These are phyloP conservation scores for Cotesia congregata DNA, from an alignment of 2,888 invertebrate genomes.

Conservation along the genomic window DNA sequence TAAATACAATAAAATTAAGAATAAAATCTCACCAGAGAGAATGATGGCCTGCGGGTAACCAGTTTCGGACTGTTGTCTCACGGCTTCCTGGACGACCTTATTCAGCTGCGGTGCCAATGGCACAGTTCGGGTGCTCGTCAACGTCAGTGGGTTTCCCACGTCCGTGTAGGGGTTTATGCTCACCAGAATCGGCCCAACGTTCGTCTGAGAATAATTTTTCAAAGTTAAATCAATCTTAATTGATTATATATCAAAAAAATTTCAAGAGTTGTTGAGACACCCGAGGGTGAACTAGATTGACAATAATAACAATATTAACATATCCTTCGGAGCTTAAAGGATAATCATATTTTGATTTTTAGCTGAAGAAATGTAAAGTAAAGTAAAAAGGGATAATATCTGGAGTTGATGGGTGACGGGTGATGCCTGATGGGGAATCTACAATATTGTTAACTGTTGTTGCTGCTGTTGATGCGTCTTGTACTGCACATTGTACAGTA, in stretches of 20 bases:
- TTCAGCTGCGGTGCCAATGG: constrained; percentile 85
- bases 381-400: constrained; percentile 19
- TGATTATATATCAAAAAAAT: background rate
- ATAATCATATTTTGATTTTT: background rate
- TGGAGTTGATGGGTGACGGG: constrained; percentile 21
- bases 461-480: background rate
- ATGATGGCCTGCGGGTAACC: constrained; percentile 97
- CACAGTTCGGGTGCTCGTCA: constrained; percentile 83
- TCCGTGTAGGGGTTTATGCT: constrained; percentile 92
- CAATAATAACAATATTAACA: background rate
- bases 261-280: background rate
- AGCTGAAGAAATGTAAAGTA: constrained; percentile 27
- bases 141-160: constrained; percentile 88
- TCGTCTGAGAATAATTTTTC: constrained; percentile 77
- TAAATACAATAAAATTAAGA: background rate
- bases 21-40: constrained; percentile 79
- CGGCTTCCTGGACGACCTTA: constrained; percentile 91
- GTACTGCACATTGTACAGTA: too few species aligned
- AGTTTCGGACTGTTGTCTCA: constrained; percentile 93
- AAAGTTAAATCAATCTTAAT: background rate
- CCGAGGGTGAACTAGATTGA: background rate
- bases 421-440: background rate
- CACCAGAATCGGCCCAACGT: constrained; percentile 91
- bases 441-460: constrained; percentile 1
- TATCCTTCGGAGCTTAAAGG: background rate